These are phyloP conservation scores for Drosophila acutilabella DNA, from an alignment of 2,888 invertebrate species.

Conservation along the genomic window DNA sequence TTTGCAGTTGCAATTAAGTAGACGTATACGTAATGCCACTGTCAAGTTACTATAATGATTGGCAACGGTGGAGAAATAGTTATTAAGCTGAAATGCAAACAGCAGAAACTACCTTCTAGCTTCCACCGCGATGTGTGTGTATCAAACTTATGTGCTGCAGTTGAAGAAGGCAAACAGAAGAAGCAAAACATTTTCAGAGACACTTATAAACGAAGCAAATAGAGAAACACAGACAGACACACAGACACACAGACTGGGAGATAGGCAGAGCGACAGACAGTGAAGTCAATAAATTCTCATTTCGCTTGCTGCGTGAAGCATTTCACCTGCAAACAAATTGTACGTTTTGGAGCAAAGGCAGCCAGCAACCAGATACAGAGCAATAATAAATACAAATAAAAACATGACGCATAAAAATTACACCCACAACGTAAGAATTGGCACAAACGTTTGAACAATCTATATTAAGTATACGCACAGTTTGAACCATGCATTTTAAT, in stretches of 20 bases:
- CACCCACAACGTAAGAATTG: slow-evolving; percentile 40
- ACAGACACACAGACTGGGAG: slow-evolving; percentile 14
- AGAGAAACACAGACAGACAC: slow-evolving; percentile 20
- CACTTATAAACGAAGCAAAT: slow-evolving; percentile 48
- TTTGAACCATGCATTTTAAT: slow-evolving; percentile 80
- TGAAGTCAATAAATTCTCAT: slow-evolving; percentile 79
- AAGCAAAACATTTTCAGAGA: slow-evolving; percentile 45
- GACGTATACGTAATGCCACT: slow-evolving; percentile 11
- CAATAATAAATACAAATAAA: slow-evolving; percentile 80
- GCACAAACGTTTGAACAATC: slow-evolving; percentile 51
- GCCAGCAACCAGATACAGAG: slow-evolving; percentile 30
- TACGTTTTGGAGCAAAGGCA: slow-evolving; percentile 38
- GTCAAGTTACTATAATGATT: slow-evolving; percentile 22
- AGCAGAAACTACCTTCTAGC: slow-evolving; percentile 52
- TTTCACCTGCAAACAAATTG: slow-evolving; percentile 73
- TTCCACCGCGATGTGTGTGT: slow-evolving; percentile 31
- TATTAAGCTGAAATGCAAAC: slow-evolving; percentile 69
- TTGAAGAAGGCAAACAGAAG: slow-evolving; percentile 45
- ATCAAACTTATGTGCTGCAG: slow-evolving; percentile 67
- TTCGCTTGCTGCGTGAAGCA: slow-evolving; percentile 63
- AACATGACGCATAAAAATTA: slow-evolving; percentile 77
- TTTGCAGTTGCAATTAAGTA: slow-evolving; percentile 39
- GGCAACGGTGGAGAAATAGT: slow-evolving; percentile 53
- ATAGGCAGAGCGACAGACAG: slow-evolving; percentile 15
- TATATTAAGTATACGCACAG: slow-evolving; percentile 80